A percentile compares a stretch with the other conserved stretches of the same genome.
These are phyloP conservation scores for Phrynocephalus versicolor DNA, from an alignment of 2,113 vertebrate genomes.

Conservation along the genomic window DNA sequence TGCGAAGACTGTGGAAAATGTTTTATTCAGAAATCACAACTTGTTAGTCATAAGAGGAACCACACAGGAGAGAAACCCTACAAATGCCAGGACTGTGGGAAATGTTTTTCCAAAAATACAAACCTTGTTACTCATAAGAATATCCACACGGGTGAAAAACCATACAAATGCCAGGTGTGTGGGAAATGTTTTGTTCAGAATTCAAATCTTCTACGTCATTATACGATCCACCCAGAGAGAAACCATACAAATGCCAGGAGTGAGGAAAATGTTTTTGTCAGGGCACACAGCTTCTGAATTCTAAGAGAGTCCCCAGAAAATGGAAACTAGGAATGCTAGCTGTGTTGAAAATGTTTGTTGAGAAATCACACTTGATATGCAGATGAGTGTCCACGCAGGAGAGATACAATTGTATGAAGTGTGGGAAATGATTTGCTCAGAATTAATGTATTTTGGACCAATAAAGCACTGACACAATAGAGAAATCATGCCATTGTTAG, in stretches of 20 bases:
- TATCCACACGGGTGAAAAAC: too few species aligned
- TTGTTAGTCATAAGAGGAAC: not conserved
- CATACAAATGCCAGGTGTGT: not conserved
- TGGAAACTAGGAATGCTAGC: not conserved
- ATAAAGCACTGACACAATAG: too few species aligned
- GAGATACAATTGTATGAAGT: too few species aligned
- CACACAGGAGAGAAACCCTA: not conserved
- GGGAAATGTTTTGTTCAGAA: not conserved
- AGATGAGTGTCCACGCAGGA: too few species aligned
- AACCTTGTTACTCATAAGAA: not conserved
- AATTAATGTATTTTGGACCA: too few species aligned
- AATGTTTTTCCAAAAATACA: not conserved
- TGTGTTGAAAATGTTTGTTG: not conserved
- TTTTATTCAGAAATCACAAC: not conserved
- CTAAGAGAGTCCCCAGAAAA: not conserved
- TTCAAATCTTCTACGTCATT: not conserved
- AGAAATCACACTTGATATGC: not conserved
- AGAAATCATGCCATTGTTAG: too few species aligned
- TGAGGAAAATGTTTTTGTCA: not conserved
- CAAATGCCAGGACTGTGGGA: not conserved
- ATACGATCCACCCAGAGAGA: too few species aligned
- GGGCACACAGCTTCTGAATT: not conserved
- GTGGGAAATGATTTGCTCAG: too few species aligned
- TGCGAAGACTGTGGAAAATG: not conserved
- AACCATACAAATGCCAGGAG: not conserved